Percentiles rank a stretch among this genome's conserved stretches.
These are phyloP conservation scores for Latheticus oryzae DNA, from an alignment of 2,888 invertebrate species.

Conservation along the genomic window DNA sequence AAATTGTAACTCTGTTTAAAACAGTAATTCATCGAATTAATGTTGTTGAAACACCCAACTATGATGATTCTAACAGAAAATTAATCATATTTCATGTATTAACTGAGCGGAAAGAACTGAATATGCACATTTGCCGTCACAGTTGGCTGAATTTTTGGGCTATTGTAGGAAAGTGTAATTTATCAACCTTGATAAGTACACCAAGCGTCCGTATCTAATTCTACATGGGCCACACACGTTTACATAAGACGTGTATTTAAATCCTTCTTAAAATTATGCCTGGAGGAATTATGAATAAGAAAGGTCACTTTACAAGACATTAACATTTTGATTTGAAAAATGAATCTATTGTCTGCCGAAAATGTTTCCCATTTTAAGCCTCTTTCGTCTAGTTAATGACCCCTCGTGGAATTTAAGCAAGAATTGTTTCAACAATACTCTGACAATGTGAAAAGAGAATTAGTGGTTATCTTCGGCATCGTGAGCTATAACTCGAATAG, in stretches of 20 bases:
- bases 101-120: slow-evolving; percentile 38
- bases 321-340: too few species aligned
- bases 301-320: too few species aligned
- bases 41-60: slow-evolving; percentile 9
- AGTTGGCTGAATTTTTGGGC: slow-evolving; percentile 38
- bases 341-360: neutral
- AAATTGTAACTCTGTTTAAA: slow-evolving; percentile 22
- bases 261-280: too few species aligned
- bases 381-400: slow-evolving; percentile 1
- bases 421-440: slow-evolving; percentile 25
- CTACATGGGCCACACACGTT: slow-evolving; percentile 6
- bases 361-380: slow-evolving; percentile 7
- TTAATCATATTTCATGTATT: slow-evolving; percentile 40
- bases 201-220: slow-evolving; percentile 4
- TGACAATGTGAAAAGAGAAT: slow-evolving; percentile 32
- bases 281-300: too few species aligned
- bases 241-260: too few species aligned
- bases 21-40: slow-evolving; percentile 27
- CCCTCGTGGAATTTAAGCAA: slow-evolving; percentile 5
- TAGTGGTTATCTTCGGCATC: slow-evolving; percentile 28
- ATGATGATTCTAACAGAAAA: slow-evolving; percentile 30
- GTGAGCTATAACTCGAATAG: slow-evolving; percentile 33
- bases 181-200: slow-evolving; percentile 27
- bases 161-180: slow-evolving; percentile 39
- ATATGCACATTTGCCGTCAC: slow-evolving; percentile 41